phyloP scores from a whole-genome alignment of 2,113 vertebrate species.

The Orthonyx spaldingii region DNA sequence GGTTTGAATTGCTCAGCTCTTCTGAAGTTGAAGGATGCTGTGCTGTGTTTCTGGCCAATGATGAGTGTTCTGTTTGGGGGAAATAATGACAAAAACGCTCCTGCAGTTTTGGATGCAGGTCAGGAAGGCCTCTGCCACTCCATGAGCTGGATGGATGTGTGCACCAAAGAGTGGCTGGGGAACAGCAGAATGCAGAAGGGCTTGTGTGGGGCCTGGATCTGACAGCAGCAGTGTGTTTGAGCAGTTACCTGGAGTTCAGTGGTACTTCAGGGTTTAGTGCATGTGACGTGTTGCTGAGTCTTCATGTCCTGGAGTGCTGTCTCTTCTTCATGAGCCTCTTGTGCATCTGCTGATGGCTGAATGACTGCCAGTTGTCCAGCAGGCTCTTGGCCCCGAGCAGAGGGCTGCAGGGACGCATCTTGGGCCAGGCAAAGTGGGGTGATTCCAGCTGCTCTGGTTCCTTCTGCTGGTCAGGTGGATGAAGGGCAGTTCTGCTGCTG shows the following conservation, averaged over 20 bases:
- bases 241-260: neutral
- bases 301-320: neutral
- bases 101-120: neutral
- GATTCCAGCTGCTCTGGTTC: neutral
- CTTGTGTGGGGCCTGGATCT: neutral
- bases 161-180: neutral
- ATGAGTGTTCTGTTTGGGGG: neutral
- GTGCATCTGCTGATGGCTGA: neutral
- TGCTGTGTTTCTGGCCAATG: neutral
- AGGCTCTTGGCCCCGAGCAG: neutral
- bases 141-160: neutral
- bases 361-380: neutral
- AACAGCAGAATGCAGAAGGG: neutral
- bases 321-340: neutral
- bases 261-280: neutral
- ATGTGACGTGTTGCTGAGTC: neutral
- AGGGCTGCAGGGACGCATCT: neutral
- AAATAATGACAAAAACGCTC: neutral
- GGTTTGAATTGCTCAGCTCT: neutral
- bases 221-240: neutral
- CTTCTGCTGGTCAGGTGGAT: neutral
- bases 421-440: accelerated
- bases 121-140: neutral
- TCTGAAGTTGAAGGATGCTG: neutral
- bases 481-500: neutral